Conservation (phyloP, 2,797 vertebrate species). For the Xenentodon cancila region DNA sequence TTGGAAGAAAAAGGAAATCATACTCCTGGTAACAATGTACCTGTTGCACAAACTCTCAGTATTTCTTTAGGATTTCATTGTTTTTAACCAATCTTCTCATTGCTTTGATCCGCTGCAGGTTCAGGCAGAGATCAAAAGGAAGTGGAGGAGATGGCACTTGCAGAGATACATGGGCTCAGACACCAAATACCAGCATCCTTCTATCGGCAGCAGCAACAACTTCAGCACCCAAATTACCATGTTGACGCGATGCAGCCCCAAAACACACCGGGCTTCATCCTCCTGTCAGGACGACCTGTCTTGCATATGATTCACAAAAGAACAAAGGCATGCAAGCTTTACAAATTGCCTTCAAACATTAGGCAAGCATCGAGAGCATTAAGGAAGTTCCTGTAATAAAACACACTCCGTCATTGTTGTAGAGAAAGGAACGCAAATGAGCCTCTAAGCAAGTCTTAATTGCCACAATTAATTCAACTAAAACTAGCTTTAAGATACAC, state of each 20-base stretch:
- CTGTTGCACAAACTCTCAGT: no score
- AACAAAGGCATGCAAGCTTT: background rate
- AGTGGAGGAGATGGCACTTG: constrained; percentile 94
- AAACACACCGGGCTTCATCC: constrained; percentile 81
- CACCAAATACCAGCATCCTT: constrained; percentile 92
- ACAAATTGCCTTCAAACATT: constrained; percentile 19
- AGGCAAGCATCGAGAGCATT: background rate
- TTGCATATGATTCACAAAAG: constrained; percentile 59
- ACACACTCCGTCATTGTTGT: constrained; percentile 6
- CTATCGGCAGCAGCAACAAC: constrained; percentile 92
- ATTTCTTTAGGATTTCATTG: background rate
- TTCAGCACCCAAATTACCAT: constrained; percentile 97
- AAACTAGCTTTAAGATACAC: constrained; percentile 3
- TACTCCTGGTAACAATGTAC: no score
- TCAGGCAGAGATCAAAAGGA: constrained; percentile 93
- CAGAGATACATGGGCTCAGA: constrained; percentile 88
- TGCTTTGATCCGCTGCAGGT: constrained; percentile 79
- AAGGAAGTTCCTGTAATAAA: background rate
- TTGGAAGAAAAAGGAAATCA: no score
- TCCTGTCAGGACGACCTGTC: constrained; percentile 79
- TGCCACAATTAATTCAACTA: background rate
- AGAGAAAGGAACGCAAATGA: constrained; percentile 1
- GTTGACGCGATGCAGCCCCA: constrained; percentile 92
- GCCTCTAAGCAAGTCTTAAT: constrained; percentile 6
- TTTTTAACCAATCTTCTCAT: no score